These are phyloP conservation scores for Tuberolachnus salignus DNA, from an alignment of 2,888 invertebrate genomes.

Conservation along the genomic window DNA sequence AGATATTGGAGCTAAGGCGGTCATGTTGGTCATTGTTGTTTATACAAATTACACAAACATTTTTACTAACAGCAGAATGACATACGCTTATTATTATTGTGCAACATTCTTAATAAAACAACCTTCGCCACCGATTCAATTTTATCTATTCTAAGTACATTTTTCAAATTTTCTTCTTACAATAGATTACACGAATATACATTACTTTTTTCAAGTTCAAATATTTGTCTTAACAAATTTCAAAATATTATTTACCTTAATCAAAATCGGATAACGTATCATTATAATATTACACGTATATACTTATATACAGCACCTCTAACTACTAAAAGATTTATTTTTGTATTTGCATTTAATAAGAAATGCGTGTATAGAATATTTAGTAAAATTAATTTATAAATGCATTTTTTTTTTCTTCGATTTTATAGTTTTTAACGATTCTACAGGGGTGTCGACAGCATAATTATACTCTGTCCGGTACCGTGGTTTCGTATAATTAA, in stretches of 20 bases:
- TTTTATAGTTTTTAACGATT: too few relatives aligned
- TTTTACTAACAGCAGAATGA: slow-evolving; percentile 26
- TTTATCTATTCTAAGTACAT: background rate
- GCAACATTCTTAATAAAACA: slow-evolving; percentile 20
- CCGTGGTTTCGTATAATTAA: too few relatives aligned
- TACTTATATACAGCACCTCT: too few relatives aligned
- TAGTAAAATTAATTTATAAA: too few relatives aligned
- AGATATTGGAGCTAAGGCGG: slow-evolving; percentile 12
- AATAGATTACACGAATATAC: background rate
- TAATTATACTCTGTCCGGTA: too few relatives aligned
- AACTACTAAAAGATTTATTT: too few relatives aligned
- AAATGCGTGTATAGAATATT: too few relatives aligned
- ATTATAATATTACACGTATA: too few relatives aligned
- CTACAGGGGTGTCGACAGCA: too few relatives aligned
- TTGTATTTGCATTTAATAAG: too few relatives aligned
- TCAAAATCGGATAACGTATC: background rate
- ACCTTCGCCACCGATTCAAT: slow-evolving; percentile 29
- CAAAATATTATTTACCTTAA: background rate
- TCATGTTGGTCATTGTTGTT: slow-evolving; percentile 29
- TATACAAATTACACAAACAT: slow-evolving; percentile 41
- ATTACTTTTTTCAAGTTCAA: background rate
- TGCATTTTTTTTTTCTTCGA: too few relatives aligned
- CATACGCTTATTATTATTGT: slow-evolving; percentile 28
- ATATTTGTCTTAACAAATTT: background rate
- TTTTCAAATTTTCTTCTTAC: slow-evolving; percentile 10